phyloP scores from a whole-genome alignment of 2,888 invertebrate species.

The Limenitis camilla region DNA sequence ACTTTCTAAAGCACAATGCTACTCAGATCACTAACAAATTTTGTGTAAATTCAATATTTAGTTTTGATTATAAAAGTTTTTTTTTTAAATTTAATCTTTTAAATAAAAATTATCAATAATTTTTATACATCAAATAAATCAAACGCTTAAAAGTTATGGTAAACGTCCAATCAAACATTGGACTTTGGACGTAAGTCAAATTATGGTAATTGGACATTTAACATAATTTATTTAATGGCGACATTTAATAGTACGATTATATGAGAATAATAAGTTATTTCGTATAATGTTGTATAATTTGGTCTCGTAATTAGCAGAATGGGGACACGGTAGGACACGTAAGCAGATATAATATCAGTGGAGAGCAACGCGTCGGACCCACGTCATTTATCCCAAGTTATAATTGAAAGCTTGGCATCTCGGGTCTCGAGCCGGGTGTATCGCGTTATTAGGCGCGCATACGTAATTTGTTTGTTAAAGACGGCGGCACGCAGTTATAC shows the following conservation, averaged over 20 bases:
- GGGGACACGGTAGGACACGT: conserved; percentile 31
- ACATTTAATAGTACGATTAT: neutral
- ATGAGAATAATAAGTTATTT: conserved; percentile 11
- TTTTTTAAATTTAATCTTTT: neutral
- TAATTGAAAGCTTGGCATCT: conserved; percentile 63
- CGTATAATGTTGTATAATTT: neutral
- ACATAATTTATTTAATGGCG: neutral
- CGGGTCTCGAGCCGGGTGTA: conserved; percentile 59
- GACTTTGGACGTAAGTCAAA: no score
- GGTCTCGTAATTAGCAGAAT: conserved; percentile 24
- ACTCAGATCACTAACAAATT: neutral
- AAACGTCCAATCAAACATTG: neutral
- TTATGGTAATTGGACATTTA: no score
- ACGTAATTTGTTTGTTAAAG: conserved; percentile 74
- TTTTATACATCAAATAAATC: no score
- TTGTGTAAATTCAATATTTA: neutral
- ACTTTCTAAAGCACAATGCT: neutral
- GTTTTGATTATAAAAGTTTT: no score
- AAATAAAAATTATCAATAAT: neutral
- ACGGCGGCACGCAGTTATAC: conserved; percentile 70
- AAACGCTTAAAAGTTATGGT: no score
- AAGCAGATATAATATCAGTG: conserved; percentile 32
- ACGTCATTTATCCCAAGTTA: conserved; percentile 63
- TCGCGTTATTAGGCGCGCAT: conserved; percentile 70
- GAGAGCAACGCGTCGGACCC: conserved; percentile 20